These are phyloP conservation scores for Mycetomoellerius zeteki DNA, from an alignment of 1,140 invertebrate genomes.

Conservation along the genomic window DNA sequence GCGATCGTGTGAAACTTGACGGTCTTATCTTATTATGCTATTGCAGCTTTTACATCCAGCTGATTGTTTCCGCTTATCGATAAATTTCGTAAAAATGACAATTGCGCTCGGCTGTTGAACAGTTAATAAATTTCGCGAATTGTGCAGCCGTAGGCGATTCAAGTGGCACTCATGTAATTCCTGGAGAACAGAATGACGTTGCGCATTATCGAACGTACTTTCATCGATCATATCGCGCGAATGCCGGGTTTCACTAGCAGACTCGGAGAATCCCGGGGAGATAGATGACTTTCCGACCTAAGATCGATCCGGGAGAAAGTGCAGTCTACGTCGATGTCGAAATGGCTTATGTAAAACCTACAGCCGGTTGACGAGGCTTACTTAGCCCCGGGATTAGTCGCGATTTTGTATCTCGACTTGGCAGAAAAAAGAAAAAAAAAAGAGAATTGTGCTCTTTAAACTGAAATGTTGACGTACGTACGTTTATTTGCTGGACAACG, in stretches of 20 bases:
- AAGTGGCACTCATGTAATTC: neutral
- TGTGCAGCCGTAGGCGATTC: neutral
- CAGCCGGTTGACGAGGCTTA: neutral
- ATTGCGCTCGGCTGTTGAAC: neutral
- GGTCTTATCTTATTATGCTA: neutral
- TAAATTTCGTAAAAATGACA: conserved; percentile 17
- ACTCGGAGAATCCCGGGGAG: conserved; percentile 49
- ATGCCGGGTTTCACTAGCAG: conserved; percentile 62
- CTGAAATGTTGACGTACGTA: neutral
- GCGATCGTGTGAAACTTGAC: neutral
- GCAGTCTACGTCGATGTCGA: conserved; percentile 64
- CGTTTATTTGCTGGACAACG: neutral
- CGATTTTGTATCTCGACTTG: neutral
- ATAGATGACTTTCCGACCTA: conserved; percentile 64
- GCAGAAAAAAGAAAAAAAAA: neutral
- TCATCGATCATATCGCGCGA: conserved; percentile 41
- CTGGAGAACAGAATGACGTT: neutral
- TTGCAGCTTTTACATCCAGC: neutral
- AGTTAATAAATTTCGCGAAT: neutral
- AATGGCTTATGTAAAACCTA: conserved; percentile 71
- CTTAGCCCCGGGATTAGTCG: neutral
- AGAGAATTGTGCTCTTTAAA: neutral
- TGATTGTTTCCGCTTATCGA: neutral
- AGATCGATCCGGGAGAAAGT: conserved; percentile 76
- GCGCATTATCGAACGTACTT: conserved; percentile 27